Conservation (phyloP, 2,888 invertebrate species). For the Dorcus parallelipipedus region DNA sequence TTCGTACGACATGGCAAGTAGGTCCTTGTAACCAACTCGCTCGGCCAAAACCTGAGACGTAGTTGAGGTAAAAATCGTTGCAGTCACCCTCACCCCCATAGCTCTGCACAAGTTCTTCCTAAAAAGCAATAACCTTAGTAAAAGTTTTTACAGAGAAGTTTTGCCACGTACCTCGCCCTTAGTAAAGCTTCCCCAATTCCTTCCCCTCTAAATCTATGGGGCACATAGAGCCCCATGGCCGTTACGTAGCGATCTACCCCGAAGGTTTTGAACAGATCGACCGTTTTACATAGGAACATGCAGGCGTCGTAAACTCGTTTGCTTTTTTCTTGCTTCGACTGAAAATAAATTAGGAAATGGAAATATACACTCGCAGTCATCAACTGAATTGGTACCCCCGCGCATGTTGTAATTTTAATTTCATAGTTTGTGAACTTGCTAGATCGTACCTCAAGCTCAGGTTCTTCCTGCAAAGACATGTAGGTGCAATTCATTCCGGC, state of each 20-base stretch:
- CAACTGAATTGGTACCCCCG: too few relatives aligned
- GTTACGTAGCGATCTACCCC: conserved; percentile 35
- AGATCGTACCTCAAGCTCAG: background rate
- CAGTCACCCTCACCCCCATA: conserved; percentile 50
- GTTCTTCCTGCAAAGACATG: background rate
- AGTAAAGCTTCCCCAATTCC: conserved; percentile 30
- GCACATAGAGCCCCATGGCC: conserved; percentile 40
- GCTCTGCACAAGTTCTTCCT: conserved; percentile 54
- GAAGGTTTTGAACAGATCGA: conserved; percentile 27
- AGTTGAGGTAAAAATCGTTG: conserved; percentile 54
- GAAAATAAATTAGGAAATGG: too few relatives aligned
- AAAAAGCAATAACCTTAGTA: background rate
- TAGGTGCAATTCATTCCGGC: conserved; percentile 41
- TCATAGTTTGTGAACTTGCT: too few relatives aligned
- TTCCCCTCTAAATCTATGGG: conserved; percentile 38
- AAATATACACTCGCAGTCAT: too few relatives aligned
- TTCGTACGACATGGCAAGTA: conserved; percentile 50
- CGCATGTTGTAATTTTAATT: too few relatives aligned
- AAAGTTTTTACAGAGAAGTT: background rate
- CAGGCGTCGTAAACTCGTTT: conserved; percentile 17
- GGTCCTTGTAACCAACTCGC: conserved; percentile 51
- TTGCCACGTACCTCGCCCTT: conserved; percentile 25
- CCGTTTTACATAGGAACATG: conserved; percentile 17
- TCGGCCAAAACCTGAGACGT: conserved; percentile 54
- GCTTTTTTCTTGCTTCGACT: conserved; percentile 9